Evolutionary conservation across 1,140 invertebrate genomes (phyloP).

Genomic region (Drosophila quadrilineata): DNA sequence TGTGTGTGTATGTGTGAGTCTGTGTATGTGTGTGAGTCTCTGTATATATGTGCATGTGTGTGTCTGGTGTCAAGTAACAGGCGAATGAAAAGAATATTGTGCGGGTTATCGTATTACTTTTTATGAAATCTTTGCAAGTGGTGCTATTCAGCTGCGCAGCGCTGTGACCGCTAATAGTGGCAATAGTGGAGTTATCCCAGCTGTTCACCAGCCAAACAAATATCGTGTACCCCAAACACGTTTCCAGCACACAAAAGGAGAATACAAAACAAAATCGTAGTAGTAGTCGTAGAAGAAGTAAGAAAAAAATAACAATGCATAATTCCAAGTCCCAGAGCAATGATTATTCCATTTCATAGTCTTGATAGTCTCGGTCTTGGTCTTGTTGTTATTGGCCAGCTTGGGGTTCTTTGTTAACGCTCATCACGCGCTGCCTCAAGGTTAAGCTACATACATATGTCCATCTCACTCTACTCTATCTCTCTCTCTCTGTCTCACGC

Average conservation of each 20-base stretch:
- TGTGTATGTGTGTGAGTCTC: not conserved
- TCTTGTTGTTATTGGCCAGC: not conserved
- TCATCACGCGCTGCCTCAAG: constrained; percentile 53
- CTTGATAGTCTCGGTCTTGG: too few relatives aligned
- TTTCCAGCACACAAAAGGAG: constrained; percentile 43
- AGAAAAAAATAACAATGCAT: not conserved
- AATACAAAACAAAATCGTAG: too few relatives aligned
- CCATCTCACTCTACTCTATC: constrained; percentile 28
- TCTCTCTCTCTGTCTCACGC: too few relatives aligned
- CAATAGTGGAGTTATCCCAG: constrained; percentile 20
- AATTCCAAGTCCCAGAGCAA: constrained; percentile 1
- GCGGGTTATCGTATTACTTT: not conserved
- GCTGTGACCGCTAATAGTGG: constrained; percentile 4
- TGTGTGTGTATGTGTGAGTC: not conserved
- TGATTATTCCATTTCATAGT: constrained; percentile 49
- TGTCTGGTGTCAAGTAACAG: not conserved
- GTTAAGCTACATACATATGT: constrained; percentile 42
- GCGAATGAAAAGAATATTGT: not conserved
- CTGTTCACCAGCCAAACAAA: constrained; percentile 22
- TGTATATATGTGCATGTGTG: not conserved
- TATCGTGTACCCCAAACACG: constrained; percentile 59
- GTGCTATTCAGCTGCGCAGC: constrained; percentile 29
- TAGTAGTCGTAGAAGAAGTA: too few relatives aligned
- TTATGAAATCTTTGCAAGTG: not conserved
- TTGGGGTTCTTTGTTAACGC: constrained; percentile 15